These are phyloP conservation scores for Graphium colonna DNA, from an alignment of 2,888 invertebrate species.

Conservation along the genomic window DNA sequence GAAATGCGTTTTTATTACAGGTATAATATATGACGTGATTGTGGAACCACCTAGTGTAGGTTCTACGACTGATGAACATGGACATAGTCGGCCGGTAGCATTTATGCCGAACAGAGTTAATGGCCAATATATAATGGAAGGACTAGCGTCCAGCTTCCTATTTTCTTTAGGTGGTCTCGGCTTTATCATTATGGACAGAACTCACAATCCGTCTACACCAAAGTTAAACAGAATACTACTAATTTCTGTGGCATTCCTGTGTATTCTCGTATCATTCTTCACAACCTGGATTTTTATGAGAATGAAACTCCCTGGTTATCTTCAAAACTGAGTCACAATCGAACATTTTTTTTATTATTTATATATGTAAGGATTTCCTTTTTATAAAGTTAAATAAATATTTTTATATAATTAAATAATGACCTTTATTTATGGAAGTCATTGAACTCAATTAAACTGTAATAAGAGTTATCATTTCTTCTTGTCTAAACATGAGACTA, in stretches of 20 bases:
- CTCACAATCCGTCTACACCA: constrained; percentile 92
- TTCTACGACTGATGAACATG: constrained; percentile 98
- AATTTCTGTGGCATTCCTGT: constrained; percentile 93
- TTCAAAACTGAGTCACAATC: constrained; percentile 76
- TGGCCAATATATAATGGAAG: constrained; percentile 99
- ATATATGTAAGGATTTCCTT: constrained; percentile 9
- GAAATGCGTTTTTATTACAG: constrained; percentile 79
- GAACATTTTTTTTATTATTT: constrained; percentile 1
- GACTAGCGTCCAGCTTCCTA: constrained; percentile 97
- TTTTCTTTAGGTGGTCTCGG: constrained; percentile 98
- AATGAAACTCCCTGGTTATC: constrained; percentile 96
- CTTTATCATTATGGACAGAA: constrained; percentile 97
- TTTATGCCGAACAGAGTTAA: constrained; percentile 99
- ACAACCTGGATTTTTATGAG: constrained; percentile 99
- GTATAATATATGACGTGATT: constrained; percentile 99
- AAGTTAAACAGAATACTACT: constrained; percentile 94
- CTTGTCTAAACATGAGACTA: no score
- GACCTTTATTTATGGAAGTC: background rate
- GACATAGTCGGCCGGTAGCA: constrained; percentile 97
- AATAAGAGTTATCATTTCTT: no score
- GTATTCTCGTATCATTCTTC: constrained; percentile 95
- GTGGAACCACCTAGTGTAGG: constrained; percentile 99
- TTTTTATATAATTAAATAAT: constrained; percentile 38
- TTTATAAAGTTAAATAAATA: constrained; percentile 56
- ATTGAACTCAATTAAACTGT: no score